These are phyloP conservation scores for Poeciliopsis turneri DNA, from an alignment of 2,797 vertebrate species.

Conservation along the genomic window DNA sequence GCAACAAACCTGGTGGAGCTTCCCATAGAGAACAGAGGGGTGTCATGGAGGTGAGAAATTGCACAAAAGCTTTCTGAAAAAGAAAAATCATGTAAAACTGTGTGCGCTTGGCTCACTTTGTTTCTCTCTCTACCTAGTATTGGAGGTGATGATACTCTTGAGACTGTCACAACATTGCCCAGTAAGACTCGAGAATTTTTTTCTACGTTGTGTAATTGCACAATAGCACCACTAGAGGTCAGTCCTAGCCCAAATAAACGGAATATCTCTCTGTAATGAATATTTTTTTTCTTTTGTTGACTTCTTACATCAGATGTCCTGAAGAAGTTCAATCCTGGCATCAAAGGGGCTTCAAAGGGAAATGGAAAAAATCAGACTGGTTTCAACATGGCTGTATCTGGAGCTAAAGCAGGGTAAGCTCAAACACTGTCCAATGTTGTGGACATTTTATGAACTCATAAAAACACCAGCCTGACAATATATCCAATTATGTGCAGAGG, in stretches of 20 bases:
- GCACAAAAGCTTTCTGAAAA: not conserved
- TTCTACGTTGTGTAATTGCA: not conserved
- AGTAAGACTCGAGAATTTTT: constrained; percentile 80
- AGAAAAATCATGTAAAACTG: not conserved
- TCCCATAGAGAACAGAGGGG: constrained; percentile 82
- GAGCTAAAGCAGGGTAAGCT: constrained; percentile 86
- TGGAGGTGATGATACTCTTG: constrained; percentile 87
- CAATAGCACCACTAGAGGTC: constrained; percentile 49
- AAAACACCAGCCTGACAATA: not conserved
- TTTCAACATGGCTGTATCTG: constrained; percentile 86
- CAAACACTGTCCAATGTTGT: not conserved
- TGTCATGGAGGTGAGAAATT: constrained; percentile 90
- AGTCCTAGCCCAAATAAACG: constrained; percentile 21
- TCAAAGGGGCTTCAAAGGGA: constrained; percentile 87
- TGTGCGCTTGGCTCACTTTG: not conserved
- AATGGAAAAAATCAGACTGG: constrained; percentile 67
- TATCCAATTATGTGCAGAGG: constrained; percentile 72
- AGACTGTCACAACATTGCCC: constrained; percentile 88
- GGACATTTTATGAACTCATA: constrained; percentile 1
- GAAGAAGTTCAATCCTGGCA: constrained; percentile 88
- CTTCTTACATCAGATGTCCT: constrained; percentile 85
- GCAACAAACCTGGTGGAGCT: constrained; percentile 67
- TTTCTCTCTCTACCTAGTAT: constrained; percentile 74
- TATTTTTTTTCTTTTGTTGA: not conserved
- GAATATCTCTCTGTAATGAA: not conserved